phyloP scores from a whole-genome alignment of 2,888 invertebrate genomes.

The Platycnemis pennipes region DNA sequence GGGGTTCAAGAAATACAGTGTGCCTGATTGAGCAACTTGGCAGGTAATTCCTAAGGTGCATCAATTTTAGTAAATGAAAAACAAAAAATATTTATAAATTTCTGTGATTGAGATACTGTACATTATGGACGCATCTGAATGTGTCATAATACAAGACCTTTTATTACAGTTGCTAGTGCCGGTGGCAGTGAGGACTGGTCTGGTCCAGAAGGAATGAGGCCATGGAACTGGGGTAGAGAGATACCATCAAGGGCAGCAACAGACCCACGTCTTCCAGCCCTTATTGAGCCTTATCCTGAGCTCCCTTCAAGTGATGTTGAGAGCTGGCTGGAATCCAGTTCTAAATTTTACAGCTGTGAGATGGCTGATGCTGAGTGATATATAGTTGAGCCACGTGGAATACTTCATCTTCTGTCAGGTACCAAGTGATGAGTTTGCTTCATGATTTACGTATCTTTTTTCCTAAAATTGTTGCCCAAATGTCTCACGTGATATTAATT shows the following conservation, averaged over 20 bases:
- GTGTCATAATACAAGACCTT: too few species aligned
- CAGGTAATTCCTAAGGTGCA: too few species aligned
- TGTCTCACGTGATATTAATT: too few species aligned
- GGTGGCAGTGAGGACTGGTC: slow-evolving; percentile 60
- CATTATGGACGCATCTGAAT: too few species aligned
- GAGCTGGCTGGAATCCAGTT: slow-evolving; percentile 87
- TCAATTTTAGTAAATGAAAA: too few species aligned
- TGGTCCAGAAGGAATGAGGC: slow-evolving; percentile 55
- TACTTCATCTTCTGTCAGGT: not conserved
- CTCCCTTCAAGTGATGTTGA: slow-evolving; percentile 84
- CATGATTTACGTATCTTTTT: too few species aligned
- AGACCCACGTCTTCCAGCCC: slow-evolving; percentile 45
- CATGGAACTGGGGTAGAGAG: slow-evolving; percentile 52
- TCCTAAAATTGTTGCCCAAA: too few species aligned
- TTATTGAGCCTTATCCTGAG: slow-evolving; percentile 38
- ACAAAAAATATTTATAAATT: too few species aligned
- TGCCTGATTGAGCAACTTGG: too few species aligned
- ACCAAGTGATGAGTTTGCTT: not conserved
- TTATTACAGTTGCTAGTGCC: not conserved
- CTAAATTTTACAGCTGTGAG: slow-evolving; percentile 89
- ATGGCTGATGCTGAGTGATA: slow-evolving; percentile 83
- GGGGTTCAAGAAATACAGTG: too few species aligned
- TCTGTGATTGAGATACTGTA: too few species aligned
- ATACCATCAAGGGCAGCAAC: slow-evolving; percentile 23
- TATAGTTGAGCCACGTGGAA: not conserved